Evolutionary conservation across 2,797 vertebrate species (phyloP).

Genomic region (Sylvilagus floridanus): DNA sequence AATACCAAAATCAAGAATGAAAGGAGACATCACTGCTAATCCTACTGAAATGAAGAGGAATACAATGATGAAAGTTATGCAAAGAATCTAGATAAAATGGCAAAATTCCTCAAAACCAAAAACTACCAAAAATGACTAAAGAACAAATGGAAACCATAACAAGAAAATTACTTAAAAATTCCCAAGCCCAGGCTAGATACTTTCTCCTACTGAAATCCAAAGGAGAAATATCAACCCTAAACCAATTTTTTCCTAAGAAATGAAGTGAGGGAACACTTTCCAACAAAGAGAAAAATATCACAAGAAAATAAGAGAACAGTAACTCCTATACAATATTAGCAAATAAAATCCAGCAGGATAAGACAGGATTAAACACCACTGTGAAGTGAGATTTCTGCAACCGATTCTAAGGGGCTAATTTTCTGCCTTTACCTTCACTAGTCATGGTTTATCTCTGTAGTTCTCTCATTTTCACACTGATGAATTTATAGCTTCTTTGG

Average conservation of each 20-base stretch:
- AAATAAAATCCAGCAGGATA: neutral
- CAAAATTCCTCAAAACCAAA: neutral
- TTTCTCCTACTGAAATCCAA: neutral
- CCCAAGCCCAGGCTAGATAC: neutral
- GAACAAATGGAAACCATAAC: neutral
- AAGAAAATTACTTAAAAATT: neutral
- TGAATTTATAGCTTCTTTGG: neutral
- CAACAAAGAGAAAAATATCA: neutral
- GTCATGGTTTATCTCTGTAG: too few species aligned
- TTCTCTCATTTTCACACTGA: neutral
- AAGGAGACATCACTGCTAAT: neutral
- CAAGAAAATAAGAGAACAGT: slow-evolving; percentile 7
- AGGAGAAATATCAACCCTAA: neutral
- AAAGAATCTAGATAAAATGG: neutral
- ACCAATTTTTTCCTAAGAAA: neutral
- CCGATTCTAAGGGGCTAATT: too few species aligned
- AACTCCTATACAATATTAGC: neutral
- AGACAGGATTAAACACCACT: neutral
- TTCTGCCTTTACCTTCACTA: neutral
- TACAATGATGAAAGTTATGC: neutral
- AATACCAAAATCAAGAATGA: slow-evolving; percentile 13
- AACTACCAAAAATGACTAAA: neutral
- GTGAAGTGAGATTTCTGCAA: neutral
- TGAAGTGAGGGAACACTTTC: neutral
- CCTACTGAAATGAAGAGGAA: neutral